Conservation (phyloP, 2,797 vertebrate species). For the Enoplosus armatus region DNA sequence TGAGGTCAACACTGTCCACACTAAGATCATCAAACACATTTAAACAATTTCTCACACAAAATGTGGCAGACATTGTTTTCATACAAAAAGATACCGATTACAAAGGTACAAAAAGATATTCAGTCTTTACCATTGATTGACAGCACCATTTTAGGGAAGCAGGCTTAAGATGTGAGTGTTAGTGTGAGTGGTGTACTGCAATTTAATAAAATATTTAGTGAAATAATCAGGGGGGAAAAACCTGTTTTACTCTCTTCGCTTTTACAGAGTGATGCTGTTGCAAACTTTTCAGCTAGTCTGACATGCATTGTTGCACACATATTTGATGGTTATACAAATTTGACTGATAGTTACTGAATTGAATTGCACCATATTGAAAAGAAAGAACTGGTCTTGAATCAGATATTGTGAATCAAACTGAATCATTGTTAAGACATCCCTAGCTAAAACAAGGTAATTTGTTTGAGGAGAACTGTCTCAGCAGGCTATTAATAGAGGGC, state of each 20-base stretch:
- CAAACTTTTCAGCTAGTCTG: background rate
- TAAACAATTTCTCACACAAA: background rate
- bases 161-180: background rate
- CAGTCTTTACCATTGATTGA: background rate
- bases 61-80: background rate
- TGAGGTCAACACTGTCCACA: background rate
- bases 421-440: background rate
- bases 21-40: background rate
- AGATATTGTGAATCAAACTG: background rate
- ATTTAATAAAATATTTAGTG: background rate
- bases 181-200: background rate
- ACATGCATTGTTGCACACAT: background rate
- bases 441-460: background rate
- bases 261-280: background rate
- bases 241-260: background rate
- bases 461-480: slow-evolving; percentile 1
- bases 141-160: background rate
- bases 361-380: background rate
- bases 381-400: background rate
- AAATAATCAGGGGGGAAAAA: background rate
- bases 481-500: slow-evolving; percentile 11
- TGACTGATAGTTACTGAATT: background rate
- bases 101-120: background rate
- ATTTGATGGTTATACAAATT: background rate
- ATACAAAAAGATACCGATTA: background rate